Evolutionary conservation across 2,888 invertebrate species (phyloP).

Genomic region (Himalopsyche anomala): DNA sequence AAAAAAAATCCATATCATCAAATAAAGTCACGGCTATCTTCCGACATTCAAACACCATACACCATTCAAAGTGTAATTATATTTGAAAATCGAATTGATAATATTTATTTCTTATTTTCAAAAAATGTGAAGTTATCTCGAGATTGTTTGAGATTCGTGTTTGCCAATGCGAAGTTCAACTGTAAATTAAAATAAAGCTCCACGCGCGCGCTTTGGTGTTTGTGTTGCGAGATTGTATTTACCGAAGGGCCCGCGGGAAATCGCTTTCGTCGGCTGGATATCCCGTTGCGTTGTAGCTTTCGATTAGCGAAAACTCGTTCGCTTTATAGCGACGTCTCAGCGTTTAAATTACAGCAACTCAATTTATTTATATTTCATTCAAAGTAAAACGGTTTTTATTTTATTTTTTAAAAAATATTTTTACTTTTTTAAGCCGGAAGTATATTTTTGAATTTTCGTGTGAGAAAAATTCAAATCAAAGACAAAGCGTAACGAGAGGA

Average conservation of each 20-base stretch:
- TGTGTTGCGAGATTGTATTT: conserved; percentile 42
- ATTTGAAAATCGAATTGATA: background rate
- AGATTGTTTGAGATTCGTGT: background rate
- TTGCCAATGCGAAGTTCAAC: conserved; percentile 22
- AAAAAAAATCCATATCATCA: background rate
- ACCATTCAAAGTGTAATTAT: background rate
- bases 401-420: too few species aligned
- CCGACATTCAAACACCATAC: too few species aligned
- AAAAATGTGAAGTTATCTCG: background rate
- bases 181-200: conserved; percentile 40
- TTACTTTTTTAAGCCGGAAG: too few species aligned
- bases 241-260: conserved; percentile 37
- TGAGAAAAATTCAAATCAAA: background rate
- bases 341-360: background rate
- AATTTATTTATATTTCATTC: background rate
- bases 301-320: conserved; percentile 40
- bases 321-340: conserved; percentile 4
- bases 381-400: too few species aligned
- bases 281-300: conserved; percentile 40
- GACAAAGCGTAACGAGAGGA: background rate
- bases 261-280: conserved; percentile 20
- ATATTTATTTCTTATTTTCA: background rate
- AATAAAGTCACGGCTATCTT: background rate
- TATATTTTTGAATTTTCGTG: background rate
- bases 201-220: conserved; percentile 21